Evolutionary conservation across 2,113 vertebrate genomes (phyloP).

Genomic region (Siniperca knerii): DNA sequence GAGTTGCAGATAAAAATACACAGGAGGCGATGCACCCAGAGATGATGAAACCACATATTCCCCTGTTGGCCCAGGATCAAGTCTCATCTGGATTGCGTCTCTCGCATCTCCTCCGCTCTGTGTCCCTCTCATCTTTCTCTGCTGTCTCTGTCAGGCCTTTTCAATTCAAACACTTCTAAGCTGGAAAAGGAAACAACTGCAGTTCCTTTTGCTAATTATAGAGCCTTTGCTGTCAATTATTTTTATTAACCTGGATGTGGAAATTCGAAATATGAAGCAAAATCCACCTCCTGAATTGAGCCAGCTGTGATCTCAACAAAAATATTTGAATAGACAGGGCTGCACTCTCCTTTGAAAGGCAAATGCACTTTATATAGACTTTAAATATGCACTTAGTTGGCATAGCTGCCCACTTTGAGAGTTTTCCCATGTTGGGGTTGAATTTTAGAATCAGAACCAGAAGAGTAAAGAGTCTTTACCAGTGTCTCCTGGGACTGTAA

Average conservation of each 20-base stretch:
- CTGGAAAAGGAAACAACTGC: slow-evolving; percentile 41
- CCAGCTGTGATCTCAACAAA: slow-evolving; percentile 38
- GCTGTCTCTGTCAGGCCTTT: slow-evolving; percentile 36
- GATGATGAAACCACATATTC: slow-evolving; percentile 70
- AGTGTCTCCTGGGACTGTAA: slow-evolving; percentile 29
- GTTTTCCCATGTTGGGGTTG: slow-evolving; percentile 23
- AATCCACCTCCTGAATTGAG: slow-evolving; percentile 30
- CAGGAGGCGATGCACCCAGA: slow-evolving; percentile 54
- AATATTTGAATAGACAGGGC: slow-evolving; percentile 58
- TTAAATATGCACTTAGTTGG: slow-evolving; percentile 61
- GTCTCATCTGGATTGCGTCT: slow-evolving; percentile 66
- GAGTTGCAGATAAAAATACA: slow-evolving; percentile 70
- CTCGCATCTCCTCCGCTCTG: slow-evolving; percentile 41
- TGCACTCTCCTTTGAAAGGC: slow-evolving; percentile 63
- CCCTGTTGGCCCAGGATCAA: slow-evolving; percentile 65
- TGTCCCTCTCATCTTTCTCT: slow-evolving; percentile 57
- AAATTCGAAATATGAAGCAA: slow-evolving; percentile 25
- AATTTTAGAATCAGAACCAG: slow-evolving; percentile 49
- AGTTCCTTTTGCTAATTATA: slow-evolving; percentile 64
- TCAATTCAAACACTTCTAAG: slow-evolving; percentile 58
- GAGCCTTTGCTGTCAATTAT: slow-evolving; percentile 58
- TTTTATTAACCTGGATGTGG: slow-evolving; percentile 49
- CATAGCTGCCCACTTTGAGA: slow-evolving; percentile 35
- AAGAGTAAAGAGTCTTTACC: slow-evolving; percentile 31
- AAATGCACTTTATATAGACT: slow-evolving; percentile 59